These are phyloP conservation scores for Zosterops borbonicus DNA, from an alignment of 2,113 vertebrate genomes.

Conservation along the genomic window DNA sequence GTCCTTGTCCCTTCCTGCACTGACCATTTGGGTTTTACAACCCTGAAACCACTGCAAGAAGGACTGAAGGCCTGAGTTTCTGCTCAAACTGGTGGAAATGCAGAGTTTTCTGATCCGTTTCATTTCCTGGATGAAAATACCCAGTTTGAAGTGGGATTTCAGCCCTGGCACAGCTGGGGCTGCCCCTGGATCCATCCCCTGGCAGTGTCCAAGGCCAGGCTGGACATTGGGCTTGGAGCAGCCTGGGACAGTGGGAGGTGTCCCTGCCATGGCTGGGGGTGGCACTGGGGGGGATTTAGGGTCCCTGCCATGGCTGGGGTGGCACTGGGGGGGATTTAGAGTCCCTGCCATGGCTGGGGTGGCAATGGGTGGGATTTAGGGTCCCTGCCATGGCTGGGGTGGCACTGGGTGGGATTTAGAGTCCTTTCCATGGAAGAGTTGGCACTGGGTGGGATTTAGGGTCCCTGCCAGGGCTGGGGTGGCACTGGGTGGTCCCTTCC, in stretches of 20 bases:
- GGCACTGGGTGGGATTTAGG: too few relatives aligned
- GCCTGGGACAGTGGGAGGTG: not conserved
- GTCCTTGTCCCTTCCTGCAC: not conserved
- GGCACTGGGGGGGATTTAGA: too few relatives aligned
- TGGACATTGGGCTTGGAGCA: too few relatives aligned
- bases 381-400: not conserved
- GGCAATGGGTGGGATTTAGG: too few relatives aligned
- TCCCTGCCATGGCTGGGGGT: not conserved
- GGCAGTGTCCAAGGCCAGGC: not conserved
- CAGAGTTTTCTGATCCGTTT: not conserved
- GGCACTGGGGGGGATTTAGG: too few relatives aligned
- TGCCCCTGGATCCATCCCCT: not conserved
- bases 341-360: not conserved
- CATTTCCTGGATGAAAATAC: not conserved
- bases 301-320: not conserved
- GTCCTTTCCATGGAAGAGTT: too few relatives aligned
- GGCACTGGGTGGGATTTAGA: too few relatives aligned
- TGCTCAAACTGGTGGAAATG: not conserved
- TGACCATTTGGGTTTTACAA: not conserved
- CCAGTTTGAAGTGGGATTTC: not conserved
- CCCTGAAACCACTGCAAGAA: fast-evolving
- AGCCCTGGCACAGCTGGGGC: not conserved
- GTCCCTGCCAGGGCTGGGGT: not conserved
- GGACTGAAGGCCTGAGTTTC: not conserved
- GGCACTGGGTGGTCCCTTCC: not conserved